Evolutionary conservation across 1,140 invertebrate species (phyloP).

Genomic region (Penaeus japonicus): DNA sequence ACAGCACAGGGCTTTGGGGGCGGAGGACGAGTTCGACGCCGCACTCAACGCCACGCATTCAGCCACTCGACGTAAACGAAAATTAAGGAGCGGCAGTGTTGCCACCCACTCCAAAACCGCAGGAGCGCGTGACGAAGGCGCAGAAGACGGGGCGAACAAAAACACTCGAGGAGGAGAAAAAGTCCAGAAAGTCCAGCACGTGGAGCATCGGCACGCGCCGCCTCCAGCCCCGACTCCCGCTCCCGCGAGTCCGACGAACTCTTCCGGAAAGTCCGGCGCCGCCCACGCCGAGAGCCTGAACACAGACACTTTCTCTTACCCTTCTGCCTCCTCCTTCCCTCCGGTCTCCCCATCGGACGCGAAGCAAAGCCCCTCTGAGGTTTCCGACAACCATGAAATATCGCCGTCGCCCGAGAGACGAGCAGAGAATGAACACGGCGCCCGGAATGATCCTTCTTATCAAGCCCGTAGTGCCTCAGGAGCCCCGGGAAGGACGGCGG

Average conservation of each 20-base stretch:
- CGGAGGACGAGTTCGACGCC: neutral
- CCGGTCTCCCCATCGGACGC: neutral
- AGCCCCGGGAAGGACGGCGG: neutral
- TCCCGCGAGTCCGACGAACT: no score
- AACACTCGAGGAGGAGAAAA: no score
- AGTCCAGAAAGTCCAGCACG: no score
- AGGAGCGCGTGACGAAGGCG: neutral
- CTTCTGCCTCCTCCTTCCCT: neutral
- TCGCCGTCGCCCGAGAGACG: neutral
- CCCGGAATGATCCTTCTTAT: slow-evolving; percentile 26
- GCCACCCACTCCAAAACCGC: neutral
- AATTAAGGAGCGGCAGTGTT: neutral
- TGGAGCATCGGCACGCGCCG: no score
- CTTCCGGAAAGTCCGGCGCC: neutral
- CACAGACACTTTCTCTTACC: neutral
- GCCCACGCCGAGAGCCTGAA: neutral
- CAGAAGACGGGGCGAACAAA: neutral
- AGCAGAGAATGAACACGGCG: slow-evolving; percentile 4
- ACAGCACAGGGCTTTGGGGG: slow-evolving; percentile 11
- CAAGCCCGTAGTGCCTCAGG: neutral
- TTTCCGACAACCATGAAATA: slow-evolving; percentile 15
- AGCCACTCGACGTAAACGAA: neutral
- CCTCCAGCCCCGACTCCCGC: no score
- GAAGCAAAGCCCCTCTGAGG: neutral
- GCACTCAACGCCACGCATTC: neutral